Evolutionary conservation across 2,797 vertebrate genomes (phyloP).

Genomic region (Synaphobranchus kaupii): DNA sequence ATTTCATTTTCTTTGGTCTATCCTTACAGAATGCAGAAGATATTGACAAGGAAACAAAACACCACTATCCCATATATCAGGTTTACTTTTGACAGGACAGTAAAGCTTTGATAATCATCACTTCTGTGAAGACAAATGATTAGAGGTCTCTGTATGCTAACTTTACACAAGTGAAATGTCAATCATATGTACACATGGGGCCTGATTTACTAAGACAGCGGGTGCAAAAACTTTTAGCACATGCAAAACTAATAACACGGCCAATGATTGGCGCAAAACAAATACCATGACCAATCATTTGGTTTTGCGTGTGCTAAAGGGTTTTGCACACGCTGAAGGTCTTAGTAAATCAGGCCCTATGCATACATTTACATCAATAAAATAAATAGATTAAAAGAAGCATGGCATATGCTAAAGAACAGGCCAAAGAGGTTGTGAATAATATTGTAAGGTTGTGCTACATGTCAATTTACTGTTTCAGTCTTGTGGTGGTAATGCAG

Average conservation of each 20-base stretch:
- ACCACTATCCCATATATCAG: not conserved
- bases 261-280: no score
- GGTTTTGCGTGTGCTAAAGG: no score
- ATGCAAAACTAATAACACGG: no score
- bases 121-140: not conserved
- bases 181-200: not conserved
- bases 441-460: not conserved
- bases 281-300: no score
- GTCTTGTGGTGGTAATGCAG: not conserved
- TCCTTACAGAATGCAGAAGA: not conserved
- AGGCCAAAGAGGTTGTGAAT: not conserved
- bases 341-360: no score
- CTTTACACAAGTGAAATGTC: not conserved
- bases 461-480: not conserved
- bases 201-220: no score
- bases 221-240: no score
- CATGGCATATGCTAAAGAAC: not conserved
- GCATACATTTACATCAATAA: not conserved
- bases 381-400: slow-evolving; percentile 3
- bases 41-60: not conserved
- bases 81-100: not conserved
- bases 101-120: slow-evolving; percentile 25
- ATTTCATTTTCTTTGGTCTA: slow-evolving; percentile 39
- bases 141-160: not conserved
- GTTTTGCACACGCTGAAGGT: no score